Percentiles rank a stretch among this genome's conserved stretches.
These are phyloP conservation scores for Peribatodes rhomboidaria DNA, from an alignment of 2,888 invertebrate species.

Conservation along the genomic window DNA sequence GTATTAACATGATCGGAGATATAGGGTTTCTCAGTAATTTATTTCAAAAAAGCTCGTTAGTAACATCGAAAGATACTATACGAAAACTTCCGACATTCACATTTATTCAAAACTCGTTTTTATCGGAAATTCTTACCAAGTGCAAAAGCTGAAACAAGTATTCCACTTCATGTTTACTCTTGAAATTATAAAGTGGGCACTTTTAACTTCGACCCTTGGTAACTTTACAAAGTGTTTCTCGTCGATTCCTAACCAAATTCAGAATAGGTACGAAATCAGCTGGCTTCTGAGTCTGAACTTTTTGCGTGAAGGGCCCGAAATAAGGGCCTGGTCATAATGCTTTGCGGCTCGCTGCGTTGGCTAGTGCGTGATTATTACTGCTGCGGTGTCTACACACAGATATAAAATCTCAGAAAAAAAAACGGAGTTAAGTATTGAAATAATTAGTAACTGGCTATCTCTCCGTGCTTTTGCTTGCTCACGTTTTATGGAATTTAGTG, in stretches of 20 bases:
- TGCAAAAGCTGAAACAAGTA: conserved; percentile 4
- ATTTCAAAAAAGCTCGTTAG: too few relatives aligned
- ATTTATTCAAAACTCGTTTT: conserved; percentile 2
- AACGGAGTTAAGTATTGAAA: too few relatives aligned
- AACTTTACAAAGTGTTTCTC: conserved; percentile 19
- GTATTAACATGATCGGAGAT: too few relatives aligned
- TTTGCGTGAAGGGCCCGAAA: background rate
- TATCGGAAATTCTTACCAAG: conserved; percentile 5
- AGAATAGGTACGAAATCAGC: conserved; percentile 17
- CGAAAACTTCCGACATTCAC: background rate
- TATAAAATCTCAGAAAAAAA: too few relatives aligned
- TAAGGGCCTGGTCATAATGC: background rate
- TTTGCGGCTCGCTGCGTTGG: background rate
- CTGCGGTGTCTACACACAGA: too few relatives aligned
- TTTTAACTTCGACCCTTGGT: background rate
- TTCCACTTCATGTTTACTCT: conserved; percentile 15
- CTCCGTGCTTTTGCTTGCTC: too few relatives aligned
- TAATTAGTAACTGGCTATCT: too few relatives aligned
- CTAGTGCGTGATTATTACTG: too few relatives aligned
- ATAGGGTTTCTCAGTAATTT: too few relatives aligned
- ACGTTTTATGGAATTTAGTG: too few relatives aligned
- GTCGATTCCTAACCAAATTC: conserved; percentile 15
- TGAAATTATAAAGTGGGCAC: conserved; percentile 22
- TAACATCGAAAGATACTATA: background rate
- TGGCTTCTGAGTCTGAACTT: conserved; percentile 37